Evolutionary conservation across 2,797 vertebrate species (phyloP).

Genomic region (Crocodylus rhombifer): DNA sequence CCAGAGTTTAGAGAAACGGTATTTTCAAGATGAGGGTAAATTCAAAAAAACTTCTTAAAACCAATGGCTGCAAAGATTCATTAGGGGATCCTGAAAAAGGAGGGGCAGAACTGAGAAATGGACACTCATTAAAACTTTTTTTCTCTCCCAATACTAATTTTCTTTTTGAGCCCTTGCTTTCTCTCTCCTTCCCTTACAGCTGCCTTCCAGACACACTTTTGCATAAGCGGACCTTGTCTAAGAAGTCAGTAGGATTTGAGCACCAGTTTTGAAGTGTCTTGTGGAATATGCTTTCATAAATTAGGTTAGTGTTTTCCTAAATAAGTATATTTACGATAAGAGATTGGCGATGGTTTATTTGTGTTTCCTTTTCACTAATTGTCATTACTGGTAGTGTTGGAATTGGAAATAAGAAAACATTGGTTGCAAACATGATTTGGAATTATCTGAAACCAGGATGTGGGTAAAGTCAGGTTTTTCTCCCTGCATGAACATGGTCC

Average conservation of each 20-base stretch:
- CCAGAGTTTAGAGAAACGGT: not conserved
- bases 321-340: not conserved
- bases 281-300: not conserved
- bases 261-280: not conserved
- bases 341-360: not conserved
- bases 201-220: not conserved
- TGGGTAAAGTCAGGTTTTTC: constrained; percentile 28
- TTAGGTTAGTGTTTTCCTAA: not conserved
- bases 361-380: not conserved
- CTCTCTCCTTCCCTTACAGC: not conserved
- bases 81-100: not conserved
- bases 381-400: not conserved
- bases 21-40: not conserved
- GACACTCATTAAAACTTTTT: not conserved
- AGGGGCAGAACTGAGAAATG: not conserved
- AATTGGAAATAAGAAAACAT: constrained; percentile 2
- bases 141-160: not conserved
- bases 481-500: constrained; percentile 44
- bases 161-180: not conserved
- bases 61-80: not conserved
- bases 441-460: constrained; percentile 76
- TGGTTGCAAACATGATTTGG: constrained; percentile 4
- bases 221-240: not conserved
- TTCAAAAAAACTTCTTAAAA: not conserved
- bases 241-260: not conserved